Percentiles rank a stretch among this genome's conserved stretches.
Evolutionary conservation across 2,113 vertebrate species (phyloP).

Genomic region (Aplodontia rufa): DNA sequence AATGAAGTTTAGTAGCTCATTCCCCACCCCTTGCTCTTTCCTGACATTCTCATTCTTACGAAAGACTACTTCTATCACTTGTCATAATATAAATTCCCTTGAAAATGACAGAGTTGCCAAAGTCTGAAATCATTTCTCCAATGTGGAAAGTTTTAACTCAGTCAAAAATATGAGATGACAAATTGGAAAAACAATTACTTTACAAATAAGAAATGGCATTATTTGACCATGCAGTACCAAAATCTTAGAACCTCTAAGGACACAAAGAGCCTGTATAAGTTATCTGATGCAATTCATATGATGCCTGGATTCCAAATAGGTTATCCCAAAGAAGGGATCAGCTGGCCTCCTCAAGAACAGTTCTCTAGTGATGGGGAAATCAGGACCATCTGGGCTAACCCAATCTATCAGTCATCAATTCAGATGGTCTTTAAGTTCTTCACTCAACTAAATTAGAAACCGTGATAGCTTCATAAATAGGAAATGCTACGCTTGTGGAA

Average conservation of each 20-base stretch:
- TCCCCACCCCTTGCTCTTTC: neutral
- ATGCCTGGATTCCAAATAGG: slow-evolving; percentile 24
- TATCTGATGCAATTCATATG: neutral
- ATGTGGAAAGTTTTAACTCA: slow-evolving; percentile 24
- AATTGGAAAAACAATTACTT: neutral
- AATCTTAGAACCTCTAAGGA: neutral
- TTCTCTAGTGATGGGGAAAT: neutral
- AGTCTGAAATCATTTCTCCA: slow-evolving; percentile 34
- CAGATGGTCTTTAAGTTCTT: neutral
- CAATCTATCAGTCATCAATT: neutral
- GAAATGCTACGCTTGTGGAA: neutral
- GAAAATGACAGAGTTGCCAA: neutral
- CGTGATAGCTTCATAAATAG: slow-evolving; percentile 23
- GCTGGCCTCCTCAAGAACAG: neutral
- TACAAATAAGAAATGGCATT: slow-evolving; percentile 29
- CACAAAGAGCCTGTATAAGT: neutral
- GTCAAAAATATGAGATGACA: slow-evolving; percentile 32
- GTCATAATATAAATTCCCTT: neutral
- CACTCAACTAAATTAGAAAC: slow-evolving; percentile 15
- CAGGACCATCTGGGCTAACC: neutral
- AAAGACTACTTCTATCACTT: slow-evolving; percentile 6
- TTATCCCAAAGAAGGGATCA: neutral
- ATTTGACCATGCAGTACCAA: neutral
- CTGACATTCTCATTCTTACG: neutral
- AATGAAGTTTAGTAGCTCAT: neutral